Percentiles rank a stretch among this genome's conserved stretches.
These are phyloP conservation scores for Yponomeuta cagnagella DNA, from an alignment of 2,888 invertebrate species.

Conservation along the genomic window DNA sequence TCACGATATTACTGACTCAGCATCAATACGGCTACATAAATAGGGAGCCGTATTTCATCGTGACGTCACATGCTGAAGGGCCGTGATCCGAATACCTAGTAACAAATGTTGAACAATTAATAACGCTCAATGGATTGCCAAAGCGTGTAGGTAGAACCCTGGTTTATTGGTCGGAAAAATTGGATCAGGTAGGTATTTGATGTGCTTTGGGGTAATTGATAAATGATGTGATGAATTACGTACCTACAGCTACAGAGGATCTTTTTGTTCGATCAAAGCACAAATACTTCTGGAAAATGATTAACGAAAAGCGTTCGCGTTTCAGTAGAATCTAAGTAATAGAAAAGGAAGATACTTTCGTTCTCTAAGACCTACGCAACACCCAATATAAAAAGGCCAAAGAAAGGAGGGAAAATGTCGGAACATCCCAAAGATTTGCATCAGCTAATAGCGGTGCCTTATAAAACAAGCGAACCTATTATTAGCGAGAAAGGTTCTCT, in stretches of 20 bases:
- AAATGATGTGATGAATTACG: background rate
- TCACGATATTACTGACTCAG: background rate
- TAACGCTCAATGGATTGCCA: slow-evolving; percentile 54
- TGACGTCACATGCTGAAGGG: slow-evolving; percentile 46
- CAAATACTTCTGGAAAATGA: too few species aligned
- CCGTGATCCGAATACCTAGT: slow-evolving; percentile 42
- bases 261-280: background rate
- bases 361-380: background rate
- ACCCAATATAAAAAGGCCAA: background rate
- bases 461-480: slow-evolving; percentile 14
- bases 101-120: slow-evolving; percentile 63
- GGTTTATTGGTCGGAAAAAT: slow-evolving; percentile 10
- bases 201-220: background rate
- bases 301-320: too few species aligned
- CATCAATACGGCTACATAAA: slow-evolving; percentile 23
- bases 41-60: slow-evolving; percentile 44
- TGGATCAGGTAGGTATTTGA: slow-evolving; percentile 5
- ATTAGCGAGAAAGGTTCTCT: slow-evolving; percentile 14
- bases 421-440: slow-evolving; percentile 14
- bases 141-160: slow-evolving; percentile 2
- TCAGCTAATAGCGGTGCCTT: slow-evolving; percentile 15
- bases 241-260: background rate
- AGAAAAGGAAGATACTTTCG: background rate
- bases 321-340: background rate
- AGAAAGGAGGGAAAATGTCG: slow-evolving; percentile 1